Percentiles rank a stretch among this genome's conserved stretches.
Conservation (phyloP, 2,888 invertebrate genomes). For the Apoderus coryli region DNA sequence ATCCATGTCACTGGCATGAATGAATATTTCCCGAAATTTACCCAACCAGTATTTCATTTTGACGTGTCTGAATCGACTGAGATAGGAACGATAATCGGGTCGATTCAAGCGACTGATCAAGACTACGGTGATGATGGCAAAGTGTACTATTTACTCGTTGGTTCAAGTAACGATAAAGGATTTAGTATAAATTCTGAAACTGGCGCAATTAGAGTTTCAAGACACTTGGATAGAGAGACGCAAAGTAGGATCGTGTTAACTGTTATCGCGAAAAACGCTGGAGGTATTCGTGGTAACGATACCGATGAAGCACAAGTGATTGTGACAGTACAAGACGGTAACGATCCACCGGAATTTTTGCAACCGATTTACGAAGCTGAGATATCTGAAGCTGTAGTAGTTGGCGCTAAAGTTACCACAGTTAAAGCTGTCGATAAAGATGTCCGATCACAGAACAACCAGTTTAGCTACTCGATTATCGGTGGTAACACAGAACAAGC, state of each 20-base stretch:
- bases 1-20: constrained; percentile 75
- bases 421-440: constrained; percentile 87
- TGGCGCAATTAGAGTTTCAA: constrained; percentile 71
- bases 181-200: constrained; percentile 74
- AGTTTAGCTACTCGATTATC: constrained; percentile 80
- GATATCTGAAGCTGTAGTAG: constrained; percentile 63
- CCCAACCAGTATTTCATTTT: constrained; percentile 81
- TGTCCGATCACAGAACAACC: constrained; percentile 78
- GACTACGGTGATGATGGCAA: constrained; percentile 78
- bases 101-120: constrained; percentile 77
- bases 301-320: constrained; percentile 91
- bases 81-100: constrained; percentile 71
- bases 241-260: constrained; percentile 80
- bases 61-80: constrained; percentile 86
- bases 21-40: constrained; percentile 77
- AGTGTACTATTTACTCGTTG: constrained; percentile 84
- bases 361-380: constrained; percentile 61
- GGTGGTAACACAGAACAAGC: constrained; percentile 69
- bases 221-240: constrained; percentile 71
- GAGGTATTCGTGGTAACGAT: constrained; percentile 87
- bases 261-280: constrained; percentile 88
- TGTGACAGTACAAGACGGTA: constrained; percentile 87
- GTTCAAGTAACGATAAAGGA: constrained; percentile 83
- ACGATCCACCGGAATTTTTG: constrained; percentile 90
- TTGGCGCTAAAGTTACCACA: constrained; percentile 58